Percentiles rank a stretch among this genome's conserved stretches.
phyloP scores from a whole-genome alignment of 2,888 invertebrate genomes.

The Thecocarcelia acutangulata region DNA sequence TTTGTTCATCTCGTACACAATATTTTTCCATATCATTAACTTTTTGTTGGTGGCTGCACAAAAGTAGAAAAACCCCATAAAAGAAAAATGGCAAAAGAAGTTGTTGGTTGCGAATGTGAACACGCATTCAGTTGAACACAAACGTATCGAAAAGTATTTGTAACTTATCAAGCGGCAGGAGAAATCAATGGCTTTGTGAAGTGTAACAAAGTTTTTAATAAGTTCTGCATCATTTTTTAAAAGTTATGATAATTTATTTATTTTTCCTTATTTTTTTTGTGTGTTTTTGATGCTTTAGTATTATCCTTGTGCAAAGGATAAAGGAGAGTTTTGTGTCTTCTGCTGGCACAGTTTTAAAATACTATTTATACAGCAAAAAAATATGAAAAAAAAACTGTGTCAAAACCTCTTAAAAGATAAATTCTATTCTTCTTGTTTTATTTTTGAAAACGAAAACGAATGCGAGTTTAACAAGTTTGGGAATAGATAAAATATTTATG shows the following conservation, averaged over 20 bases:
- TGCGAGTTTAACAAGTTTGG: conserved; percentile 44
- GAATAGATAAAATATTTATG: conserved; percentile 33
- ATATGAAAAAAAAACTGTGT: conserved; percentile 34
- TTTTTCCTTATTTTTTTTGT: background rate
- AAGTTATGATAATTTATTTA: conserved; percentile 42
- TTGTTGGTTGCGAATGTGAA: background rate
- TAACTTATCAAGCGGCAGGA: conserved; percentile 36
- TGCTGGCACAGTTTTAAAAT: background rate
- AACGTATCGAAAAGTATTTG: conserved; percentile 18
- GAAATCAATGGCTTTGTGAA: conserved; percentile 61
- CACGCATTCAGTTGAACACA: conserved; percentile 35
- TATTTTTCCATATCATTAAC: conserved; percentile 65
- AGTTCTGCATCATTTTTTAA: conserved; percentile 52
- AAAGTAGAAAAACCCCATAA: background rate
- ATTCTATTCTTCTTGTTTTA: background rate
- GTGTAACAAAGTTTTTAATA: conserved; percentile 60
- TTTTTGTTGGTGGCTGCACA: conserved; percentile 11
- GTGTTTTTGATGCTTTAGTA: background rate
- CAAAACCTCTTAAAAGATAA: conserved; percentile 52
- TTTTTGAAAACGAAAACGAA: conserved; percentile 22
- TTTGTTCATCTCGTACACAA: conserved; percentile 44
- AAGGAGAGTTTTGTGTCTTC: conserved; percentile 1
- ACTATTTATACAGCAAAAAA: background rate
- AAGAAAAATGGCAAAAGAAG: background rate
- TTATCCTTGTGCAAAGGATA: conserved; percentile 24